phyloP scores from a whole-genome alignment of 2,113 vertebrate genomes.

The Hylia prasina region DNA sequence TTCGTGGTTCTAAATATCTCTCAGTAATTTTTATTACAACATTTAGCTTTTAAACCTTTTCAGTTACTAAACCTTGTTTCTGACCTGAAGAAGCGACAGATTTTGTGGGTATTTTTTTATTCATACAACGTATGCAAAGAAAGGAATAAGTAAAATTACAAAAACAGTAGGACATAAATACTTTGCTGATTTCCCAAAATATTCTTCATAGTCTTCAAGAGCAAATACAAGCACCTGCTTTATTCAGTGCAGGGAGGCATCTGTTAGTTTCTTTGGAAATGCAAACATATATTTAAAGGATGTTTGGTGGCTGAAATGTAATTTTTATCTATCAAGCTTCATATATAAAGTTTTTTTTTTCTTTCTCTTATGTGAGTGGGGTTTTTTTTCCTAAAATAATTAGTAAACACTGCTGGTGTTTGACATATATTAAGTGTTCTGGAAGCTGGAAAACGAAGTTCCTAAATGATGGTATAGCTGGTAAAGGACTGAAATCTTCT shows the following conservation, averaged over 20 bases:
- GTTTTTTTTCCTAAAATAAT: background rate
- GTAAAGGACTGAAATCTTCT: background rate
- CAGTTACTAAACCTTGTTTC: background rate
- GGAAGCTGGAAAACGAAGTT: background rate
- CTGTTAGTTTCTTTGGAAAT: background rate
- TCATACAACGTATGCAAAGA: accelerated
- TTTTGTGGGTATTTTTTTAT: background rate
- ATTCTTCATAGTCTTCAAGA: background rate
- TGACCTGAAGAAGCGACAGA: background rate
- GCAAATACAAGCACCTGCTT: background rate
- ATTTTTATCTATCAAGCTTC: background rate
- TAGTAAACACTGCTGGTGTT: background rate
- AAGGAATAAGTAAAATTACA: background rate
- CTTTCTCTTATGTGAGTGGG: background rate
- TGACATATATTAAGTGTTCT: background rate
- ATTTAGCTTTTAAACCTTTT: background rate
- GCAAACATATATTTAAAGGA: background rate
- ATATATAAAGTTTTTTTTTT: background rate
- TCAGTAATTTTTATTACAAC: background rate
- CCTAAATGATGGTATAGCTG: background rate
- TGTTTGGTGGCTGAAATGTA: background rate
- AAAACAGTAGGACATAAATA: background rate
- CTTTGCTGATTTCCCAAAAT: background rate
- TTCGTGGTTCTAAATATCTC: background rate
- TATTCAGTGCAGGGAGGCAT: background rate